Conservation (phyloP, 2,888 invertebrate genomes). For the Plemyria rubiginata region DNA sequence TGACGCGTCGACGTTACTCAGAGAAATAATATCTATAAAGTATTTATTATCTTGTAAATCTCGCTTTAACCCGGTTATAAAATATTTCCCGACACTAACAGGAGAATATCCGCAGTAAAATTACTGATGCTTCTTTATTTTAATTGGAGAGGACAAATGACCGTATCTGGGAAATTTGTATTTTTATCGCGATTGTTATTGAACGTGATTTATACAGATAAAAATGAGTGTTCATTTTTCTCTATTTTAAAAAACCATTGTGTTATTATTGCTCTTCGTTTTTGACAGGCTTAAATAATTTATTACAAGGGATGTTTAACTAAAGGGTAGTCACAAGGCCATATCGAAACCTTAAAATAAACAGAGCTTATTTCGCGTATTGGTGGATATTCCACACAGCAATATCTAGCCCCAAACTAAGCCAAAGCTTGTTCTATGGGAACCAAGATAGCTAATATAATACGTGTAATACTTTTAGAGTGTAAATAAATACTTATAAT, state of each 20-base stretch:
- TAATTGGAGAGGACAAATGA: slow-evolving; percentile 29
- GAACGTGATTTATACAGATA: background rate
- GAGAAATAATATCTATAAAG: slow-evolving; percentile 30
- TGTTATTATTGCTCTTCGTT: too few relatives aligned
- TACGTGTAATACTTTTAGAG: too few relatives aligned
- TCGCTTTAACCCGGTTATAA: slow-evolving; percentile 27
- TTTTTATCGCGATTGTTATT: slow-evolving; percentile 21
- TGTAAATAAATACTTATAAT: too few relatives aligned
- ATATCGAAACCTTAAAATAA: too few relatives aligned
- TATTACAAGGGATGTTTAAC: too few relatives aligned
- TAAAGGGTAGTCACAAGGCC: too few relatives aligned
- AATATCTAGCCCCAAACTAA: too few relatives aligned
- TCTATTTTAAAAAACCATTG: background rate
- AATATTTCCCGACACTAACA: slow-evolving; percentile 19
- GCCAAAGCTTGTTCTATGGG: too few relatives aligned
- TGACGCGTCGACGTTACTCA: slow-evolving; percentile 17
- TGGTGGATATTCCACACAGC: too few relatives aligned
- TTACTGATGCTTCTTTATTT: slow-evolving; percentile 32
- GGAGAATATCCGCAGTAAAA: slow-evolving; percentile 21
- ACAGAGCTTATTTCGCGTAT: too few relatives aligned
- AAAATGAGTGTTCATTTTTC: background rate
- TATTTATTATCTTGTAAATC: slow-evolving; percentile 33
- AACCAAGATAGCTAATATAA: too few relatives aligned
- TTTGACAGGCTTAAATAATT: too few relatives aligned
- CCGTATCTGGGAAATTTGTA: slow-evolving; percentile 14